Conservation (phyloP, 1,140 invertebrate genomes). For the Drosophila takahashii region DNA sequence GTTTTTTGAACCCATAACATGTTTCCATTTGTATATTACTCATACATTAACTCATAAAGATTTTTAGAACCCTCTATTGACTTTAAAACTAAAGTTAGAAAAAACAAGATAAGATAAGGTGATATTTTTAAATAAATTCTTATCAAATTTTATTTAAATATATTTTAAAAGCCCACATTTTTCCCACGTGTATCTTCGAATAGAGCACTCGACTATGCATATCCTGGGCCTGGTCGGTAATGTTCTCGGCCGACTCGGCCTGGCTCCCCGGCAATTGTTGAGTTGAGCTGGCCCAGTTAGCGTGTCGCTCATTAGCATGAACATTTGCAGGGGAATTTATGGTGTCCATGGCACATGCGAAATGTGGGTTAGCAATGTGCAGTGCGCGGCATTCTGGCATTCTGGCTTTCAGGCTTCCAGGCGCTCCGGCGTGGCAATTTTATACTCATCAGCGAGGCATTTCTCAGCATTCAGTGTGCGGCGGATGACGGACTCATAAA, state of each 20-base stretch:
- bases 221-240: constrained; percentile 11
- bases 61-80: no score
- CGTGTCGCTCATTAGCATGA: constrained; percentile 82
- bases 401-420: constrained; percentile 10
- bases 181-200: constrained; percentile 1
- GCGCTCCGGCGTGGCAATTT: constrained; percentile 60
- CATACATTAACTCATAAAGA: no score
- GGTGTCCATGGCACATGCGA: constrained; percentile 68
- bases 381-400: constrained; percentile 7
- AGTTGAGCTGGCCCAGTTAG: constrained; percentile 78
- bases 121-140: no score
- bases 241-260: constrained; percentile 11
- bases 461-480: constrained; percentile 59
- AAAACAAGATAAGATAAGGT: no score
- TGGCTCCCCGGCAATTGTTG: constrained; percentile 60
- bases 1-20: no score
- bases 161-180: background rate
- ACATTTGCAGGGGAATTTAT: constrained; percentile 76
- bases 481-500: constrained; percentile 68
- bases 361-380: constrained; percentile 74
- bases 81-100: no score
- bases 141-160: no score
- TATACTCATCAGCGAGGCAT: constrained; percentile 78
- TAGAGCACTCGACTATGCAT: constrained; percentile 22
- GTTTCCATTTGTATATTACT: no score